Base-by-base conservation (phyloP, 2,888 invertebrate species). In the Drosophila limbata region DNA sequence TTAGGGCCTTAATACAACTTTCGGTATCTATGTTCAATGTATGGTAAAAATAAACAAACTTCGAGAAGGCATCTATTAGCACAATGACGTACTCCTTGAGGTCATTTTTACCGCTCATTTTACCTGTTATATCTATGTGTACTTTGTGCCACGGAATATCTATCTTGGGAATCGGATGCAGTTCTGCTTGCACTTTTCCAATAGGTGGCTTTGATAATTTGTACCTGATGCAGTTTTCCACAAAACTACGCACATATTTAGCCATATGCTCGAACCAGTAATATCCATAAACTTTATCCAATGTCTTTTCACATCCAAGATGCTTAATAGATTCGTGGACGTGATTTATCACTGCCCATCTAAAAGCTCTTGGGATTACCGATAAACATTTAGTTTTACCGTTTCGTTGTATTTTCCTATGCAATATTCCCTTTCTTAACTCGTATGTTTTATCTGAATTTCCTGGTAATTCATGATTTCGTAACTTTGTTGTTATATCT, bases 91-190 rank as follows among this genome's bases (percentile, higher is more conserved):
- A 61, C 35, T 40, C 40, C 17, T 53, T 52, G 10, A 28, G n/a
- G 15, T 52, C 52, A 11, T 17, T 52, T 28, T 52, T 51, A n/a
- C 44, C 60, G 25, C 42, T 51, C 21, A 60, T 33, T 31, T 50
- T 40, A 44, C 35, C 57, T 2, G 17, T n/a, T n/a, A n/a, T n/a
- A n/a, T n/a, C n/a, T n/a, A n/a, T n/a, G n/a, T 60, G 50, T n/a
- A 60, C 33, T 4, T 42, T 60, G 28, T 60, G 33, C 55, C 44
- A 55, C 21, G 44, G 44, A 15, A 55, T 44, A 3, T 55, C 19
- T 35, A 33, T 55, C 11, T 55, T 55, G 15, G 55, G 44, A 15
- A 35, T 35, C 3, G 42, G 8, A 55, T 55, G 56, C 31, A 56
- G 8, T 11, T 56, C n/a, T 35, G 45, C 21, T 35, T 45, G 56